Base-by-base conservation (phyloP, 1,140 invertebrate species). In the Spodoptera frugiperda region DNA sequence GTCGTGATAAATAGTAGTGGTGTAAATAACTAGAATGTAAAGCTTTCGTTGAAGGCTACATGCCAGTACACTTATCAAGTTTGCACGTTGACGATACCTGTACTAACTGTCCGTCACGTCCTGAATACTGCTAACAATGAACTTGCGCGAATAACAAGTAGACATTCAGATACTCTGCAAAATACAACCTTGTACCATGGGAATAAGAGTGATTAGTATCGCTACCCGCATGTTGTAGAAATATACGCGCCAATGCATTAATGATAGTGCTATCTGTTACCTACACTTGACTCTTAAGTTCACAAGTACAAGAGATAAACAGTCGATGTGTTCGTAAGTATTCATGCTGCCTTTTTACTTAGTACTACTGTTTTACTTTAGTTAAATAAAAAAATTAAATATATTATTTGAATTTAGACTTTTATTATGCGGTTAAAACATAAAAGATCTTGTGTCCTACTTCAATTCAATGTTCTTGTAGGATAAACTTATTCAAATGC, bases 201-300 rank as follows among this genome's bases (percentile, higher is more conserved):
- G 0, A 15, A 76, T 86, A 89, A 72, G 76, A 54, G 39, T 78
- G 12, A 71, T 25, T 12, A 15, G 15, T 21, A 54, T 25, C 33
- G 49, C 48, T 67, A 71, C 91, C 91, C 91, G 91, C 90, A 93
- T 93, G 57, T 8, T 78, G 76, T 82, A 81, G 67, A 78, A 78
- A 84, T 90, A 87, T 87, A 93, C 87, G 90, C 90, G 86, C 82
- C 87, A 88, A 49, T 83, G 89, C 81, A 86, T 86, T 74, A 74
- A 81, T 88, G 91, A 93, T 93, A 93, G 78, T 76, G 79, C 67
- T 93, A 91, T 91, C 88, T 85, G 77, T 85, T 78, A 86, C 82
- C 73, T 91, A 88, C 90, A 93, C 91, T 93, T 93, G 91, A 90
- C 88, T 90, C 80, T 84, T 83, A 85, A 86, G 82, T 78, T 88